Evolutionary conservation across 2,888 invertebrate species (phyloP), one percentile per base, ranked within the genome.

Genomic region (Mycalesis mineus): DNA sequence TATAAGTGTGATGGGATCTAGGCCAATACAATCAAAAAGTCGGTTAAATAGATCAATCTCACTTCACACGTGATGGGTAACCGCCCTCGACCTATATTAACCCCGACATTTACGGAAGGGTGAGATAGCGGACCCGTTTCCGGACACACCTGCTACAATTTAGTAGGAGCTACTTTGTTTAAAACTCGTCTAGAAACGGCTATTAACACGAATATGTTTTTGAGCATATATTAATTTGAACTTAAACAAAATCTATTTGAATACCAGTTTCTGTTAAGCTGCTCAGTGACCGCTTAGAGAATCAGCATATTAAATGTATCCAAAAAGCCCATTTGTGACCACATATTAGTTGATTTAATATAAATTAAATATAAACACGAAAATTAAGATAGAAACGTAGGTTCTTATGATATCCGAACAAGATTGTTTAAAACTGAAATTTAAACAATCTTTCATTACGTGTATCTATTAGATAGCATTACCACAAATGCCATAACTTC

Each of bases 81-180:
- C 31, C 28, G 49, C 44, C 60, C 57, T 60, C 55, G 60, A 55
- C 52, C 60, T 59, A 59, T 39, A 55, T 59, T 53, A 53, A 53
- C 57, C 52, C 44, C 36, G 52, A 29, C 48, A 53, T 54, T 48
- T 50, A 45, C 44, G 45, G 51, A 51, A 58, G 55, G 60, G 61
- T 55, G 57, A 45, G 63, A 61, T 58, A 61, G 64, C 51, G 56
- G 52, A 55, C 60, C 63, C 63, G 61, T 55, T 68, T 68, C 64
- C 68, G 61, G 55, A 65, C 74, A 60, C 73, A 72, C 77, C 77
- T 73, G 68, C 60, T 50, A 45, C 41, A 50, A 59, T 62, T 51
- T 57, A 58, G 58, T 61, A 55, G 11, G 29, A 44, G 37, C 51
- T 42, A 40, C 47, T 49, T 37, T n/a, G 51, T 41, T 47, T 31